A percentile compares a stretch with the other conserved stretches of the same genome.
phyloP scores from a whole-genome alignment of 2,888 invertebrate genomes.

The Noctua janthe region DNA sequence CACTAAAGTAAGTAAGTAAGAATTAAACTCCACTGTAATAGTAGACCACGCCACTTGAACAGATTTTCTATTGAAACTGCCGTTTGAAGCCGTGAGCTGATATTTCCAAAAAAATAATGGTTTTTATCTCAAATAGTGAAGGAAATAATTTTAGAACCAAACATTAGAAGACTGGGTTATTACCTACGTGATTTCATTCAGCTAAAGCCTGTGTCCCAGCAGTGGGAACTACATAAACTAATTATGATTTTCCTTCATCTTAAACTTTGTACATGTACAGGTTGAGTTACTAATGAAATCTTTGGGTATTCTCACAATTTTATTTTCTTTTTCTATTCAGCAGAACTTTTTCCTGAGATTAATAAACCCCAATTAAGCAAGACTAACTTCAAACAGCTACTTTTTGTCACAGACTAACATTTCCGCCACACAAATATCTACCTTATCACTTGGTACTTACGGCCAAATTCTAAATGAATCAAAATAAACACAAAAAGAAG shows the following conservation, averaged over 20 bases:
- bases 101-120: neutral
- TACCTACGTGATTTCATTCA: neutral
- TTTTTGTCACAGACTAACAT: neutral
- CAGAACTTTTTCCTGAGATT: neutral
- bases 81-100: neutral
- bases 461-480: neutral
- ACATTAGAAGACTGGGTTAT: too few species aligned
- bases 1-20: neutral
- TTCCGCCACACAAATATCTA: neutral
- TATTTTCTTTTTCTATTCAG: neutral
- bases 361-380: slow-evolving; percentile 27
- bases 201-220: neutral
- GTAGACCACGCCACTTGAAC: neutral
- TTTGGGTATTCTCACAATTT: neutral
- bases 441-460: neutral
- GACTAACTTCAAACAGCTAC: slow-evolving; percentile 1
- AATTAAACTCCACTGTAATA: neutral
- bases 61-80: neutral
- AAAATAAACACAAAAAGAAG: slow-evolving; percentile 25
- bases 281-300: neutral
- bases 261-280: neutral
- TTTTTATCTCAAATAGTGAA: neutral
- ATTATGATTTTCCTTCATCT: neutral
- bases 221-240: neutral
- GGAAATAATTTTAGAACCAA: neutral